Evolutionary conservation across 2,888 invertebrate species (phyloP).

Genomic region (Lydus trimaculatus): DNA sequence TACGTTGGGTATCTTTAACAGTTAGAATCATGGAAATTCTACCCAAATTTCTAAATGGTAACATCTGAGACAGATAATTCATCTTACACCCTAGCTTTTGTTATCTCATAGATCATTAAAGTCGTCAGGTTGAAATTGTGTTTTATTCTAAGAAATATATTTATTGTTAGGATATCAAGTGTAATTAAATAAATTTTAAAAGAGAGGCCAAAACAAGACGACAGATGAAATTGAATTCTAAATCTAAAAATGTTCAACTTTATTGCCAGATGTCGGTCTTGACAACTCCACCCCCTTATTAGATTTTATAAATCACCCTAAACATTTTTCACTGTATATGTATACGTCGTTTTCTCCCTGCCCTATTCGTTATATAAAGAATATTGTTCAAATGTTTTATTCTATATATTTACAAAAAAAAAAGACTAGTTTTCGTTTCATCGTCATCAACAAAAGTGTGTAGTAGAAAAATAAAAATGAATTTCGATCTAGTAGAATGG

Average conservation of each 20-base stretch:
- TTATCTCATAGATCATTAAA: neutral
- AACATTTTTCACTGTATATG: neutral
- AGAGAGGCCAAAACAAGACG: neutral
- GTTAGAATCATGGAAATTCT: neutral
- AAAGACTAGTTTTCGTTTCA: neutral
- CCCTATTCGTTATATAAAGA: neutral
- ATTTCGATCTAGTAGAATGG: neutral
- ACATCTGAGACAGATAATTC: neutral
- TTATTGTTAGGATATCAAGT: neutral
- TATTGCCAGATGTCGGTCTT: constrained; percentile 2
- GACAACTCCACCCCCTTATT: constrained; percentile 11
- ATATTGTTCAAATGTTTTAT: neutral
- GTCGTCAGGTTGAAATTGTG: neutral
- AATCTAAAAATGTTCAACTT: constrained; percentile 1
- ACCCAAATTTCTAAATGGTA: neutral
- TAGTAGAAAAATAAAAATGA: neutral
- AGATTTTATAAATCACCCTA: constrained; percentile 13
- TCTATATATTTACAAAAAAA: neutral
- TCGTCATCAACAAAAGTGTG: neutral
- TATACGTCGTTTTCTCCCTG: neutral
- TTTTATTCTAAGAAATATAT: neutral
- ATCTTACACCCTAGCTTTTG: neutral
- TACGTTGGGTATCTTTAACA: neutral
- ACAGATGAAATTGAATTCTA: neutral
- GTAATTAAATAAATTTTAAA: neutral